Conservation (phyloP, 2,113 vertebrate species). For the Catharus minimus region DNA sequence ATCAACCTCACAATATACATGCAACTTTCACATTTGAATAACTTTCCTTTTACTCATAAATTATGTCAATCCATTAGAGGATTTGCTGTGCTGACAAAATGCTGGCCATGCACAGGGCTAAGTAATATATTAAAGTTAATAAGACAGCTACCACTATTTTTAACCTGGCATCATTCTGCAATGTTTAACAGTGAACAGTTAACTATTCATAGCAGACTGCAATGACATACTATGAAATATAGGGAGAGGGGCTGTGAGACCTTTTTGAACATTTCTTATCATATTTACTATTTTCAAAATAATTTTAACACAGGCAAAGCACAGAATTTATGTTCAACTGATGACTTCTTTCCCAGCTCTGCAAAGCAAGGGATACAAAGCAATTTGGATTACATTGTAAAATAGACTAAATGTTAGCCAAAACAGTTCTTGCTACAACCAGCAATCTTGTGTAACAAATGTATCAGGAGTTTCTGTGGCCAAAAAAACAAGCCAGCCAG, state of each 20-base stretch:
- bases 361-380: neutral
- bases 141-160: slow-evolving; percentile 52
- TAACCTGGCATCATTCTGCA: slow-evolving; percentile 9
- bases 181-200: slow-evolving; percentile 23
- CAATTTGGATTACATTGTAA: neutral
- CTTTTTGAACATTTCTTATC: neutral
- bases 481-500: neutral
- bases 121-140: slow-evolving; percentile 57
- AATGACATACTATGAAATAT: neutral
- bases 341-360: neutral
- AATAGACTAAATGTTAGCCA: neutral
- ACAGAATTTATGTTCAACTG: neutral
- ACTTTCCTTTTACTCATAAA: slow-evolving; percentile 30
- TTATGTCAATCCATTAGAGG: slow-evolving; percentile 45
- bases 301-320: neutral
- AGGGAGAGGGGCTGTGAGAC: neutral
- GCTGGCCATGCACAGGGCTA: neutral
- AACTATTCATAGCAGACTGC: slow-evolving; percentile 39
- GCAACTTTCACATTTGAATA: slow-evolving; percentile 9
- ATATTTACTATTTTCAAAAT: neutral
- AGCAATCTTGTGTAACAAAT: neutral
- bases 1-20: neutral
- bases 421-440: neutral
- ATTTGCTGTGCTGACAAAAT: slow-evolving; percentile 51
- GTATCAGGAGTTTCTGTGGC: neutral